Evolutionary conservation across 2,113 vertebrate genomes (phyloP), one percentile per base, ranked within the genome.

Genomic region (Pangasianodon gigas): DNA sequence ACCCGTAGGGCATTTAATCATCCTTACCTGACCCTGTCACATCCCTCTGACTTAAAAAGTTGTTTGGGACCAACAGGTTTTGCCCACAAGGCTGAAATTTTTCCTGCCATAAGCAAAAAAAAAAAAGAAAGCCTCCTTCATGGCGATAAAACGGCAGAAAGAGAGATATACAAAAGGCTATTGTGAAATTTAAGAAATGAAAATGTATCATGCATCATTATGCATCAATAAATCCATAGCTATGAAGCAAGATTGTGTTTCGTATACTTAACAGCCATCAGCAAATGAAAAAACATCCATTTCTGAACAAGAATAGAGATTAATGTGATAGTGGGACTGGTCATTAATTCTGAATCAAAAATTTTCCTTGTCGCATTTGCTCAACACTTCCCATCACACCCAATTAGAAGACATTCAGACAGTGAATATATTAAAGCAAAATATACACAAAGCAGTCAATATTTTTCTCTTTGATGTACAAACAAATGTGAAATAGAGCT

Each of bases 91-190:
- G 32, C 87, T 51, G 2, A 65, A 44, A 24, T 48, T 21, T 37
- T 51, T 58, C 75, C 75, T 52, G 75, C n/a, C 10, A 52, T 83
- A 83, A 83, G 52, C 80, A 58, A 80, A 80, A 79, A 80, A 16
- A 2, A 2, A 41, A n/a, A 32, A 41, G 37, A 74, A 46, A 54
- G n/a, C 9, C 5, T 54, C 29, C 46, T 81, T 54, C 2, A 8
- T 54, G 7, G 6, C 1, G 3, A 16, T 19, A 82, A 82, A 82
- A 82, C 32, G 6, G 1, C 7, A 32, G 16, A 32, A 19, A 54
- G 51, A 32, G n/a, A 56, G 29, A 82, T 18, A 29, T 46, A 37
- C 7, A 37, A 46, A 46, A 32, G 16, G 11, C 51, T 46, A 9
- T 10, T 65, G 29, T 26, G 29, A 80, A 52, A 52, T 48, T 13